phyloP scores from a whole-genome alignment of 2,797 vertebrate genomes.

The Trematomus bernacchii region DNA sequence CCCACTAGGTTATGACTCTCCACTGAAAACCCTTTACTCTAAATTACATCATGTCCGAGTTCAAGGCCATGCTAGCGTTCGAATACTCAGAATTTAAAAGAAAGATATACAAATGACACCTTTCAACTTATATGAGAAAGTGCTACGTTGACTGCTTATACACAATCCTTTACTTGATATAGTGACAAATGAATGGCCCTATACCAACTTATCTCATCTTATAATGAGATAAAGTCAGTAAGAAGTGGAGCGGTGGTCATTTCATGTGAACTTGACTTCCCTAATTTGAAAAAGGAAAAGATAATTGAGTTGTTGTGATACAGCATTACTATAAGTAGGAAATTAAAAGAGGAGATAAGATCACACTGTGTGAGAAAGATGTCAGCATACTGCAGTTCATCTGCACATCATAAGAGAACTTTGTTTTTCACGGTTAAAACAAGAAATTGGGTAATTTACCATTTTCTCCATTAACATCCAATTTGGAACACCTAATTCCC shows the following conservation, averaged over 20 bases:
- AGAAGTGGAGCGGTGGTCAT: background rate
- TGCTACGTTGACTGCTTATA: background rate
- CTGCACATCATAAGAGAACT: background rate
- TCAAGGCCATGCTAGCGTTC: background rate
- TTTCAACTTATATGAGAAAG: background rate
- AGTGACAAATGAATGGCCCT: too few relatives aligned
- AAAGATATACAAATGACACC: background rate
- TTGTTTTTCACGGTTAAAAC: background rate
- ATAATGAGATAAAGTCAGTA: background rate
- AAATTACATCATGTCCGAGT: background rate
- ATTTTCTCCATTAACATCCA: background rate
- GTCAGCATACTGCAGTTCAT: background rate
- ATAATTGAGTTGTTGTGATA: background rate
- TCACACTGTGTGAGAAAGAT: background rate
- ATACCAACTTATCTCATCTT: background rate
- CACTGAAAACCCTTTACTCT: slow-evolving; percentile 1
- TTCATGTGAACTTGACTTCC: background rate
- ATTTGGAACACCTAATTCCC: background rate
- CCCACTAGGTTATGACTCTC: slow-evolving; percentile 13
- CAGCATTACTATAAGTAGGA: background rate
- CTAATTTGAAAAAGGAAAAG: slow-evolving; percentile 7
- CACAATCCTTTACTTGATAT: too few relatives aligned
- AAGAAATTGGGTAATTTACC: background rate
- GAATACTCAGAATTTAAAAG: background rate
- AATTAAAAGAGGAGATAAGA: background rate